Percentiles rank a stretch among this genome's conserved stretches.
These are phyloP conservation scores for Lipotes vexillifer DNA, from an alignment of 2,113 vertebrate species.

Conservation along the genomic window DNA sequence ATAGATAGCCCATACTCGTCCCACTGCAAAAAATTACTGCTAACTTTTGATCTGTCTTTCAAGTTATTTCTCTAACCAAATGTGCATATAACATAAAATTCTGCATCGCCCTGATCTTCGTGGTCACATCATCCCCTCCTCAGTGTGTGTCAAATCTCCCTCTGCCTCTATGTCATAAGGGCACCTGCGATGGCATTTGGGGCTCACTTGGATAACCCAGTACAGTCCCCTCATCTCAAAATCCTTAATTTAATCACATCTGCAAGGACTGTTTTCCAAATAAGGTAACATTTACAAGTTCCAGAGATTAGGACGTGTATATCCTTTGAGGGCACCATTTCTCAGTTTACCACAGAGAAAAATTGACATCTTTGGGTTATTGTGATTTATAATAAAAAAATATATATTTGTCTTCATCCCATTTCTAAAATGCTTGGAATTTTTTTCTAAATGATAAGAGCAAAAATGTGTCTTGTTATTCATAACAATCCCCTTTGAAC, in stretches of 20 bases:
- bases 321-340: background rate
- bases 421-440: background rate
- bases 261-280: background rate
- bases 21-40: too few relatives aligned
- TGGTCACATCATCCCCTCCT: background rate
- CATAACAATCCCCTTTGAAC: background rate
- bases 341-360: background rate
- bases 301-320: background rate
- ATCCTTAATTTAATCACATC: background rate
- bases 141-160: background rate
- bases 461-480: background rate
- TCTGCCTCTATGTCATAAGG: background rate
- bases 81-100: too few relatives aligned
- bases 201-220: background rate
- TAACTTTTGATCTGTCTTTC: too few relatives aligned
- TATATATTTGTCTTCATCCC: background rate
- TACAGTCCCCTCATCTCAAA: background rate
- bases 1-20: too few relatives aligned
- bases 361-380: background rate
- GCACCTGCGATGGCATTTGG: background rate
- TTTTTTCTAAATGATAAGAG: background rate
- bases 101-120: background rate
- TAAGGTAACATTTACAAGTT: background rate
- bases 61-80: too few relatives aligned
- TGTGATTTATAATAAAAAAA: background rate